Base-by-base conservation (phyloP, 1,140 invertebrate species). In the Pygmarrhopalites habei region DNA sequence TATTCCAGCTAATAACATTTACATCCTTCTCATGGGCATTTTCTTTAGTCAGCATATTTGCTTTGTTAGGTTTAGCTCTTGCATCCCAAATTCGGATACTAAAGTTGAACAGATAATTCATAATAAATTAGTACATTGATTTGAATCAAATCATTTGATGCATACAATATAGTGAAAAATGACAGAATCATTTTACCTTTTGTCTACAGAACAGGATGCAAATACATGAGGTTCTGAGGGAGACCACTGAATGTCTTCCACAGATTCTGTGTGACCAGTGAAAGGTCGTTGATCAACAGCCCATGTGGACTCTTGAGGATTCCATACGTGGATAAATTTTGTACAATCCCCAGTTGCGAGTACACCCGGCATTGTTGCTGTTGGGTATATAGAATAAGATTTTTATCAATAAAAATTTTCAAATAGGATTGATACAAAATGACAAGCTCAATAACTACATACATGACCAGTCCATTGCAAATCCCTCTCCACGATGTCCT, bases 211-310 rank as follows among this genome's bases (percentile, higher is more conserved):
- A 79, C 95, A 98, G 12, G 93, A 92, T 46, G 93, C 92, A 66
- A 99, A 81, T 1, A 98, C 92, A 80, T 90, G 86, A 73, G 77
- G 81, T 80, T 99, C 96, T 79, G 87, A 96, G 2, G 95, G 94
- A 64, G 95, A 98, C 96, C 97, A 99, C 73, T 98, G 93, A 62
- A 99, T 80, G 78, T 99, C 97, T 81, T 99, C 97, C 7, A 99
- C 92, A 57, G 95, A 98, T 44, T 82, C 84, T 23, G 84, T 86
- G 74, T 99, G 96, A 1, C 89, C 92, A 65, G 84, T 81, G 62
- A 91, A 83, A 1, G 95, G 87, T 52, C 86, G 79, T 74, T 94
- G 89, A 77, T 96, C 90, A 10, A 98, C 90, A 71, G 82, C 78
- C 94, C 94, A 98, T 44, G 79, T 82, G 25, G 77, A 78, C 72